Conservation (phyloP, 1,140 invertebrate genomes). For the Habropoda laboriosa region DNA sequence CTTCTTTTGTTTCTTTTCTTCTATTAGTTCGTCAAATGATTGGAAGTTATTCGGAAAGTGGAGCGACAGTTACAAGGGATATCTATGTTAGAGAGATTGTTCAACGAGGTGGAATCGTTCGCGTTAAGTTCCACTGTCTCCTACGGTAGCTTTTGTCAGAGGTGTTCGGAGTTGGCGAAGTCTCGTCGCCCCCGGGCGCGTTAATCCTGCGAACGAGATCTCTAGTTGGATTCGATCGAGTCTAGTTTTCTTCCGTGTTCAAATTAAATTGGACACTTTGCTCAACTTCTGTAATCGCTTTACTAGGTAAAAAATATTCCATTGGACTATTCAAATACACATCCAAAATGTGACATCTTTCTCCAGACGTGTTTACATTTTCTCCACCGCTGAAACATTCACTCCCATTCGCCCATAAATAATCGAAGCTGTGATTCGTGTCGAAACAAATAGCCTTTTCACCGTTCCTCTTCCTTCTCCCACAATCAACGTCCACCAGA, state of each 20-base stretch:
- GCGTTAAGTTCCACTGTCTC: slow-evolving; percentile 22
- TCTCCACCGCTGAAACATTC: not conserved
- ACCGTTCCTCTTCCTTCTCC: not conserved
- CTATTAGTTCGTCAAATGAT: not conserved
- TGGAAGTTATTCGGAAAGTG: slow-evolving; percentile 5
- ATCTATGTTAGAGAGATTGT: slow-evolving; percentile 7
- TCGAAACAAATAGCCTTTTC: too few relatives aligned
- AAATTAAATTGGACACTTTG: slow-evolving; percentile 42
- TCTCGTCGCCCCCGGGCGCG: not conserved
- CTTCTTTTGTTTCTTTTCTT: too few relatives aligned
- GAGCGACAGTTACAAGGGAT: not conserved
- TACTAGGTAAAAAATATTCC: too few relatives aligned
- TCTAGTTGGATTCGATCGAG: slow-evolving; percentile 7
- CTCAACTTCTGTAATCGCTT: slow-evolving; percentile 22
- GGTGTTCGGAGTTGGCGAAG: slow-evolving; percentile 33
- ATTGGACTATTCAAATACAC: too few relatives aligned
- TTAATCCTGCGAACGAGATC: slow-evolving; percentile 49
- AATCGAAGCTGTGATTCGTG: slow-evolving; percentile 1
- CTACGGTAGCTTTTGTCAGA: slow-evolving; percentile 21
- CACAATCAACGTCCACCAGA: not conserved
- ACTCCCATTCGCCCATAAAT: not conserved
- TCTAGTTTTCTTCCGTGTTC: slow-evolving; percentile 40
- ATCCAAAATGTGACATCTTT: too few relatives aligned
- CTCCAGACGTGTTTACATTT: too few relatives aligned
- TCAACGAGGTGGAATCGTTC: slow-evolving; percentile 3